Evolutionary conservation across 2,113 vertebrate genomes (phyloP), one percentile per base, ranked within the genome.

Genomic region (Hypanus sabinus): DNA sequence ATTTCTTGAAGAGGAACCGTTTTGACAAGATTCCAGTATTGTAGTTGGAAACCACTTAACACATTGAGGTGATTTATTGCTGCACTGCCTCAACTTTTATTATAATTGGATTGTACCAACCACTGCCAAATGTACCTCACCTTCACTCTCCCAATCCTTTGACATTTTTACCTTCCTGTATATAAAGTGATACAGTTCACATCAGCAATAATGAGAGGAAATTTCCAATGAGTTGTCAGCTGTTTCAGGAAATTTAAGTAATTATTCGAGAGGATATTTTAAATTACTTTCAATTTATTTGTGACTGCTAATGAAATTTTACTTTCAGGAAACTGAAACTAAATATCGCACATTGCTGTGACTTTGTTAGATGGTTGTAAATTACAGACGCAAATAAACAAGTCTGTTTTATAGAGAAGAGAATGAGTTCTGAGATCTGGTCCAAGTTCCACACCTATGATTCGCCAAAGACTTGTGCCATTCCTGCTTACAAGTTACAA

Each of bases 311-410:
- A 90, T n/a, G 27, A 62, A 87, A 88, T n/a, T 62, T 14, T 30
- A 88, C 65, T 90, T 90, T 65, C 85, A 65, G 57, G 60, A 90
- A 90, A 18, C 10, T 12, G 5, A 8, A 22, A 30, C 57, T 85
- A 90, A 68, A 73, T 33, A 65, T n/a, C 12, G 0, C 60, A 90
- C 24, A 14, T 65, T 65, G 60, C 30, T 68, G 38, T 83, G 83
- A 62, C 14, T 88, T 88, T 62, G 5, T 57, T 90, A 65, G 30
- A n/a, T 20, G 60, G 60, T 90, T 65, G 60, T 33, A 65, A 90
- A 20, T 90, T 90, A 90, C 27, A 65, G 57, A 85, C 14, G 33
- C 57, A 87, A 87, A 87, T 87, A 87, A 60, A 62, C 57, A 87
- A 14, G 57, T 88, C 85, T n/a, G 16, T 14, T 65, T 65, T n/a